Conservation (phyloP, 2,888 invertebrate species). For the Linyphia triangularis region DNA sequence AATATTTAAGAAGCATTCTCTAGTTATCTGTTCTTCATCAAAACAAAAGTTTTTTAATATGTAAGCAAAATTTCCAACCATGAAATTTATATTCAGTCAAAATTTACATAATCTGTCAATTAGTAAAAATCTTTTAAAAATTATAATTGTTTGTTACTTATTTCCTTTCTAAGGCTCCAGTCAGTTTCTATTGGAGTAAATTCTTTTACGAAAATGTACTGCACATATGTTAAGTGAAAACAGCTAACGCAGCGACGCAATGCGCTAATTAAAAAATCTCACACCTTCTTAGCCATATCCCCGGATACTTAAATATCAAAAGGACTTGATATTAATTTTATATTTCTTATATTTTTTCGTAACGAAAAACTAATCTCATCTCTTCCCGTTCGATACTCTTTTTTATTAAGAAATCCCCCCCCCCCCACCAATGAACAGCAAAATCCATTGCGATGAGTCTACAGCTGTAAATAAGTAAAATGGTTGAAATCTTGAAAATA, state of each 20-base stretch:
- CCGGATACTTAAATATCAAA: not conserved
- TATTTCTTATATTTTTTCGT: not conserved
- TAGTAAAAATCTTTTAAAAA: too few relatives aligned
- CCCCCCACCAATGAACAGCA: not conserved
- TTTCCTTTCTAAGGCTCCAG: too few relatives aligned
- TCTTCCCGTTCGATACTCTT: not conserved
- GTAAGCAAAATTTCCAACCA: too few relatives aligned
- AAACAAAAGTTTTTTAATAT: too few relatives aligned
- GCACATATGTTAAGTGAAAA: too few relatives aligned
- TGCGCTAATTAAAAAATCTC: not conserved
- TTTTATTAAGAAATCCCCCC: not conserved
- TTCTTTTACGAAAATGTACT: too few relatives aligned
- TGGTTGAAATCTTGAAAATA: not conserved
- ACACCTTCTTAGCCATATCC: not conserved
- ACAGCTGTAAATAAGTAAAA: not conserved
- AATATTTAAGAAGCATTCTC: too few relatives aligned
- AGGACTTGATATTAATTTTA: not conserved
- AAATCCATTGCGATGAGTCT: not conserved
- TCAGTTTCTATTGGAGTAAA: too few relatives aligned
- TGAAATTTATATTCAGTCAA: too few relatives aligned
- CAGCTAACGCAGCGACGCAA: not conserved
- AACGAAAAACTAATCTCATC: not conserved
- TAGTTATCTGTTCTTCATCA: too few relatives aligned
- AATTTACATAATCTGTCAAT: too few relatives aligned
- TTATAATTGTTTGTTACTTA: too few relatives aligned